Percentiles rank a stretch among this genome's conserved stretches.
These are phyloP conservation scores for Isoperla grammatica DNA, from an alignment of 2,888 invertebrate genomes.

Conservation along the genomic window DNA sequence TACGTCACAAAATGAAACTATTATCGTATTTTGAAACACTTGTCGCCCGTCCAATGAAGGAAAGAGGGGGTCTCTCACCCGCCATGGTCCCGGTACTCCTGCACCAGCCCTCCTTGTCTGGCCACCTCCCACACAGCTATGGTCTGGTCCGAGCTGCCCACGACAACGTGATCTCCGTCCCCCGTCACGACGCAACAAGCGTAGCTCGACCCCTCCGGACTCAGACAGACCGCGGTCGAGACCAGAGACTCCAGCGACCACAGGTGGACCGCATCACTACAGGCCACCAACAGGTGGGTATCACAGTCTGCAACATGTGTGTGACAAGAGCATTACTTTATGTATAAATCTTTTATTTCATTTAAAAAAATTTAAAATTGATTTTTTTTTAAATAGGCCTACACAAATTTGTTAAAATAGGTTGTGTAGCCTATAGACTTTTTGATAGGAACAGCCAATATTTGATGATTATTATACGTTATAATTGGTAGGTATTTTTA, in stretches of 20 bases:
- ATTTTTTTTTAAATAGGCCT: too few species aligned
- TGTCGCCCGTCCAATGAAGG: too few species aligned
- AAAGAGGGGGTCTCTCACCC: conserved; percentile 38
- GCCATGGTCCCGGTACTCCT: conserved; percentile 31
- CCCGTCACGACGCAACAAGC: conserved; percentile 43
- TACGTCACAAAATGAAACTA: too few species aligned
- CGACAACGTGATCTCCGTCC: conserved; percentile 44
- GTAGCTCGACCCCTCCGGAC: conserved; percentile 33
- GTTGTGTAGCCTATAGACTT: too few species aligned
- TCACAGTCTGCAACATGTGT: conserved; percentile 20
- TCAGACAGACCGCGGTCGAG: background rate
- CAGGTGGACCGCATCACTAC: background rate
- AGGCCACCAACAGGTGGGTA: background rate
- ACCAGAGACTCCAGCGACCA: background rate
- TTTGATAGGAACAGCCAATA: too few species aligned
- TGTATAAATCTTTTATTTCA: background rate
- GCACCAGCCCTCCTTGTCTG: conserved; percentile 35
- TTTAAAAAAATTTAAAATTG: too few species aligned
- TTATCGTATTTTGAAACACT: too few species aligned
- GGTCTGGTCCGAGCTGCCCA: conserved; percentile 43
- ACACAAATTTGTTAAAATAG: too few species aligned
- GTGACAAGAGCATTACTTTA: background rate
- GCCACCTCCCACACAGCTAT: conserved; percentile 41
- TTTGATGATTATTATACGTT: too few species aligned
- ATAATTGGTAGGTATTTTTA: too few species aligned